Percentiles rank a stretch among this genome's conserved stretches.
These are phyloP conservation scores for Drepana arcuata DNA, from an alignment of 1,140 invertebrate genomes.

Conservation along the genomic window DNA sequence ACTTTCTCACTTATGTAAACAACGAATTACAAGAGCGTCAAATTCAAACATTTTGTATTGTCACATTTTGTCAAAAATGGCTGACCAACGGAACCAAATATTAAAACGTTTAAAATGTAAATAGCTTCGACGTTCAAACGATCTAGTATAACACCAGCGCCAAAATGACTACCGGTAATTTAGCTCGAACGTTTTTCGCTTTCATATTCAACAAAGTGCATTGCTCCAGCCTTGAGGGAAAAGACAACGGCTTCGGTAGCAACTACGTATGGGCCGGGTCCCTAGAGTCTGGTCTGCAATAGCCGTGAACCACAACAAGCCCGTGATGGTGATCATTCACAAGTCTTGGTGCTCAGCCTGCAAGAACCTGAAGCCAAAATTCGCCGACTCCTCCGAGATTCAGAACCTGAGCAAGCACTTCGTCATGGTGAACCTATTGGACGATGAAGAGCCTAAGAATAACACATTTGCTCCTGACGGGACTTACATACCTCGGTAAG, in stretches of 20 bases:
- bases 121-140: constrained; percentile 11
- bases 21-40: constrained; percentile 11
- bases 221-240: constrained; percentile 23
- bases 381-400: constrained; percentile 71
- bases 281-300: constrained; percentile 69
- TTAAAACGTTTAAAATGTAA: constrained; percentile 26
- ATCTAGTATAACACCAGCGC: constrained; percentile 7
- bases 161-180: constrained; percentile 31
- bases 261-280: constrained; percentile 60
- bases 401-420: constrained; percentile 72
- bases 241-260: constrained; percentile 58
- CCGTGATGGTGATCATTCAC: constrained; percentile 76
- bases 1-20: no score
- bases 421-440: constrained; percentile 74
- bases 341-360: constrained; percentile 78
- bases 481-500: constrained; percentile 74
- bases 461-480: constrained; percentile 72
- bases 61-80: constrained; percentile 25
- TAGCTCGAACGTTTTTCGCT: constrained; percentile 34
- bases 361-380: constrained; percentile 74
- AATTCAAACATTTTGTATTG: constrained; percentile 10
- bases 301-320: constrained; percentile 62
- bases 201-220: constrained; percentile 32
- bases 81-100: constrained; percentile 13
- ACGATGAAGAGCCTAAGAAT: constrained; percentile 72